These are phyloP conservation scores for Dermatemys mawii DNA, from an alignment of 2,113 vertebrate species.

Conservation along the genomic window DNA sequence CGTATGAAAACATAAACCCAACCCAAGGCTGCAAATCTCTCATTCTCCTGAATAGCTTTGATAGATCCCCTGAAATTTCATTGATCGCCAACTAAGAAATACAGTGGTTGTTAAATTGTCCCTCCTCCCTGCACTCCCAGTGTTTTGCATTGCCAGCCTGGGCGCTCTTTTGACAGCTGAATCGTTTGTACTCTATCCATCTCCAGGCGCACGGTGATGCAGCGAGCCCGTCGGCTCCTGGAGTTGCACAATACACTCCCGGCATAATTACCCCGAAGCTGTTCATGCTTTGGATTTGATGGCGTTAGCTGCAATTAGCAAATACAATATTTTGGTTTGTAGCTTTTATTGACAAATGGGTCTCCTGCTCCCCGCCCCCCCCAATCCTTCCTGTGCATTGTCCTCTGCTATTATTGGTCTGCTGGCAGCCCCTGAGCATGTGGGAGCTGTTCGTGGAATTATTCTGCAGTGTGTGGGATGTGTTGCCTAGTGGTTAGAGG, in stretches of 20 bases:
- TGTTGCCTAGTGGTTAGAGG: not conserved
- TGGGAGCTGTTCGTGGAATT: not conserved
- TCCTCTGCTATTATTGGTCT: not conserved
- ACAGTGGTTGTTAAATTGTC: not conserved
- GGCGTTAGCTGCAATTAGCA: not conserved
- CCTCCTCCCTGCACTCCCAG: not conserved
- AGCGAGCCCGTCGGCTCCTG: rapidly evolving
- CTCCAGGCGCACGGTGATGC: rapidly evolving
- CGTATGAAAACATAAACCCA: not conserved
- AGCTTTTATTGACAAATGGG: not conserved
- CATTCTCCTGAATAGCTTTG: not conserved
- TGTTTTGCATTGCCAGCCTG: rapidly evolving
- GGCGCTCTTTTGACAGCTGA: rapidly evolving
- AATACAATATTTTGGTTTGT: not conserved
- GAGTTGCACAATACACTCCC: not conserved
- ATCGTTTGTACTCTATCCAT: not conserved
- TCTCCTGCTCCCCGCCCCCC: no score
- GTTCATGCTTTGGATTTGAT: not conserved
- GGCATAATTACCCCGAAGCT: not conserved
- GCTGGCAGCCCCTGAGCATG: not conserved
- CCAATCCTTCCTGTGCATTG: not conserved
- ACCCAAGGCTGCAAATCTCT: not conserved
- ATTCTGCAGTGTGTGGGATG: not conserved
- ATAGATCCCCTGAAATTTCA: not conserved
- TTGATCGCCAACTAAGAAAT: not conserved